These are phyloP conservation scores for Stegana nigrithorax DNA, from an alignment of 2,888 invertebrate genomes.

Conservation along the genomic window DNA sequence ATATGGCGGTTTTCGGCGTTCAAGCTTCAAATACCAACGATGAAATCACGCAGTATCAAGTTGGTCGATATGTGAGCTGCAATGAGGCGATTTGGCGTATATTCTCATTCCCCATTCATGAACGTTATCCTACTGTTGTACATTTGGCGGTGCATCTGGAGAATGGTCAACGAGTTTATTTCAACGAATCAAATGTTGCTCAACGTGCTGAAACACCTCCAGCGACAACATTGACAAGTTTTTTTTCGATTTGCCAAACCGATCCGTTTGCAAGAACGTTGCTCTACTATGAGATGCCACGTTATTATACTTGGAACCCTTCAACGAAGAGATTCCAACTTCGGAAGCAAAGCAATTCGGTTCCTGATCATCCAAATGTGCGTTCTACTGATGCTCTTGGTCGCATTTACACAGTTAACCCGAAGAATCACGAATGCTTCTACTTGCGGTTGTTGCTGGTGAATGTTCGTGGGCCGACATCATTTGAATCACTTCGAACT, in stretches of 20 bases:
- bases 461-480: too few species aligned
- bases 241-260: slow-evolving; percentile 64
- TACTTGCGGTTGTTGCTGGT: too few species aligned
- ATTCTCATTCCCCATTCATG: slow-evolving; percentile 4
- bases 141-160: slow-evolving; percentile 1
- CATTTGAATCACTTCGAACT: too few species aligned
- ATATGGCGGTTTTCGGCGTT: slow-evolving; percentile 26
- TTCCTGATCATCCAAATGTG: too few species aligned
- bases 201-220: slow-evolving; percentile 26
- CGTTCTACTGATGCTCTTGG: too few species aligned
- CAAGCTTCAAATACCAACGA: slow-evolving; percentile 22
- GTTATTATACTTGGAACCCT: too few species aligned
- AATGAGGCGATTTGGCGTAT: slow-evolving; percentile 32
- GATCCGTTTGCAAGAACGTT: too few species aligned
- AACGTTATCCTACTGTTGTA: slow-evolving; percentile 7
- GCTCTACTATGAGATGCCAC: too few species aligned
- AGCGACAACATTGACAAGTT: slow-evolving; percentile 44
- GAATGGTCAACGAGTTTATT: slow-evolving; percentile 10
- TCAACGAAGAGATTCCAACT: too few species aligned
- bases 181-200: slow-evolving; percentile 15
- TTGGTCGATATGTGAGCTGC: slow-evolving; percentile 30
- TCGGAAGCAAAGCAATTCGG: too few species aligned
- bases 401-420: too few species aligned
- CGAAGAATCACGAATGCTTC: too few species aligned
- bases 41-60: slow-evolving; percentile 25